Evolutionary conservation across 2,888 invertebrate species (phyloP).

Genomic region (Polietes domitor): DNA sequence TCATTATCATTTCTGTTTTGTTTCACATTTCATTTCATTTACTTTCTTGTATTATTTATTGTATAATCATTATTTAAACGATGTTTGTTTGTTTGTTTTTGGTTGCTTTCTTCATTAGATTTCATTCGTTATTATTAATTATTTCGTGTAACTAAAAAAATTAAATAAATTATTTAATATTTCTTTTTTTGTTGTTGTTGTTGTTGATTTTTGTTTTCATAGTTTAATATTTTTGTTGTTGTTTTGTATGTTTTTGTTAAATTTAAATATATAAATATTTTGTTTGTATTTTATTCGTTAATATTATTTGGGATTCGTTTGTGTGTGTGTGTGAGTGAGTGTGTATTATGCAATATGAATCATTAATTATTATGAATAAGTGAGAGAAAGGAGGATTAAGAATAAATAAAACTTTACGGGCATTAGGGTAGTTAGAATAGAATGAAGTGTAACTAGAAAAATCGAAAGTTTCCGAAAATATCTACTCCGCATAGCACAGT

Average conservation of each 20-base stretch:
- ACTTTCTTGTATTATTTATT: conserved; percentile 33
- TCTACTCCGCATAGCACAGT: too few species aligned
- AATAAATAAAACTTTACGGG: too few species aligned
- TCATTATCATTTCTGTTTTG: conserved; percentile 45
- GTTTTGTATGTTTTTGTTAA: conserved; percentile 57
- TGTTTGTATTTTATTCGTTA: not conserved
- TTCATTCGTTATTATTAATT: conserved; percentile 44
- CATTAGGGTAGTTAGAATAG: too few species aligned
- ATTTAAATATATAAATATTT: conserved; percentile 49
- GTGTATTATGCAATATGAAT: not conserved
- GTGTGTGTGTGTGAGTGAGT: not conserved
- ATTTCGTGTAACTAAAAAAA: conserved; percentile 60
- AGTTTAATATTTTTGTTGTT: conserved; percentile 51
- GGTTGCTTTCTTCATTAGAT: not conserved
- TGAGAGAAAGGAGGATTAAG: too few species aligned
- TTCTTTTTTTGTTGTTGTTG: conserved; percentile 62
- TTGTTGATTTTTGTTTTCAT: conserved; percentile 35
- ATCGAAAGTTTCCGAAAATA: too few species aligned
- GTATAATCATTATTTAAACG: conserved; percentile 54
- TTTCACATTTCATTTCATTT: conserved; percentile 31
- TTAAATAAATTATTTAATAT: conserved; percentile 42
- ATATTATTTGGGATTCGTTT: not conserved
- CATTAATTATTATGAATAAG: too few species aligned
- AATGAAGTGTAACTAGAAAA: too few species aligned
- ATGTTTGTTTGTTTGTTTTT: conserved; percentile 32